phyloP scores from a whole-genome alignment of 2,797 vertebrate genomes.

The Aphelocoma californica region DNA sequence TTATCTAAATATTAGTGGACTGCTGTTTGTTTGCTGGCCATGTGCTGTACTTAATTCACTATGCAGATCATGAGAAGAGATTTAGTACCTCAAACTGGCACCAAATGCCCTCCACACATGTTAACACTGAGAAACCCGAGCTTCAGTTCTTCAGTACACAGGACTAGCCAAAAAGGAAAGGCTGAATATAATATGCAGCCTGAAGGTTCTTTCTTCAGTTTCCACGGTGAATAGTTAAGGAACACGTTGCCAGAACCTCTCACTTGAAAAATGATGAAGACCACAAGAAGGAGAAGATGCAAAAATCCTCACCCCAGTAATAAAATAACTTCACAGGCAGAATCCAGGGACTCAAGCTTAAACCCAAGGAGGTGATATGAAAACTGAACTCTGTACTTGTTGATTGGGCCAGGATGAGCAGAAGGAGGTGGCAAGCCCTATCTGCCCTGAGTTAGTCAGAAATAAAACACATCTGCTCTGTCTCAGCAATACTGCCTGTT shows the following conservation, averaged over 20 bases:
- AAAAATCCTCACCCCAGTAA: not conserved
- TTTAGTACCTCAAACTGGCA: not conserved
- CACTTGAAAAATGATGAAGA: not conserved
- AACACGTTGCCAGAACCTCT: not conserved
- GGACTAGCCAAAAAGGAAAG: not conserved
- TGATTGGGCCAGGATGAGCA: not conserved
- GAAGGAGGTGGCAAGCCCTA: accelerated
- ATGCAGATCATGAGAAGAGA: not conserved
- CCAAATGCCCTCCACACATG: not conserved
- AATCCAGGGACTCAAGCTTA: not conserved
- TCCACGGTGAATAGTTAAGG: not conserved
- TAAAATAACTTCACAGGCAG: not conserved
- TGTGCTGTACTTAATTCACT: not conserved
- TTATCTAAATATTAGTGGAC: not conserved
- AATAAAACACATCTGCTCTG: not conserved
- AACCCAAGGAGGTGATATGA: not conserved
- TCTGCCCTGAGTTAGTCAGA: not conserved
- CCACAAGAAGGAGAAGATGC: not conserved
- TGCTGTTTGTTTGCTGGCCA: not conserved
- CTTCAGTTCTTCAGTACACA: not conserved
- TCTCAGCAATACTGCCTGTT: not conserved
- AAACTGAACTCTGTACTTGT: not conserved
- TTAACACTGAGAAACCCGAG: not conserved
- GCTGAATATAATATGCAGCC: not conserved
- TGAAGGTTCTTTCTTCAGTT: not conserved